phyloP scores from a whole-genome alignment of 2,113 vertebrate species.

The Brachionichthys hirsutus region DNA sequence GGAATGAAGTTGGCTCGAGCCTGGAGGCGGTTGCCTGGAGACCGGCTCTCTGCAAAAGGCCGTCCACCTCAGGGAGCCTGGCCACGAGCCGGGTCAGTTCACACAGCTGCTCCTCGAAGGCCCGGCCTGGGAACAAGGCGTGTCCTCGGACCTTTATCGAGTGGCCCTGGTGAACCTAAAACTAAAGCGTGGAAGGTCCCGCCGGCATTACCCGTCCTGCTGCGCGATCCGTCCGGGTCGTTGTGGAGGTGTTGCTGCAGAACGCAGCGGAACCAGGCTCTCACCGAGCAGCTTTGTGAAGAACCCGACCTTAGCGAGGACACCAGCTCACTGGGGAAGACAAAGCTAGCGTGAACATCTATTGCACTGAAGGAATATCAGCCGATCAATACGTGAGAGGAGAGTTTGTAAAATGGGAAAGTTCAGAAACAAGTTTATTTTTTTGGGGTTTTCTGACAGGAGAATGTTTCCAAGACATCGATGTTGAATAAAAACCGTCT shows the following conservation, averaged over 20 bases:
- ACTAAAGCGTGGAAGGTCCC: not conserved
- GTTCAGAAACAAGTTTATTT: not conserved
- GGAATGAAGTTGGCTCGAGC: slow-evolving; percentile 80
- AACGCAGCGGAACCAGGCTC: slow-evolving; percentile 92
- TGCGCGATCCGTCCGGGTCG: slow-evolving; percentile 69
- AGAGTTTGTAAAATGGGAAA: not conserved
- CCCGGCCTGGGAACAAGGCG: slow-evolving; percentile 73
- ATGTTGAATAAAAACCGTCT: too few species aligned
- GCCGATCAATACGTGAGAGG: not conserved
- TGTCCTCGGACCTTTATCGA: not conserved
- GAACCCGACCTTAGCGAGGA: slow-evolving; percentile 75
- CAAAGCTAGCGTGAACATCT: not conserved
- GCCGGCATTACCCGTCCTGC: slow-evolving; percentile 64
- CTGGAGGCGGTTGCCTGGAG: slow-evolving; percentile 65
- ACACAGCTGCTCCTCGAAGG: slow-evolving; percentile 83
- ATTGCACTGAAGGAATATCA: not conserved
- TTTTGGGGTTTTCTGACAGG: too few species aligned
- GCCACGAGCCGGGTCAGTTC: slow-evolving; percentile 90
- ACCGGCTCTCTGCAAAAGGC: slow-evolving; percentile 79
- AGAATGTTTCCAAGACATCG: too few species aligned
- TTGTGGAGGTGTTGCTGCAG: slow-evolving; percentile 90
- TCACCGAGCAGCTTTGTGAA: slow-evolving; percentile 85
- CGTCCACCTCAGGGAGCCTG: slow-evolving; percentile 87
- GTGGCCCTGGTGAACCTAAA: not conserved
- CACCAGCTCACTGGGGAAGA: slow-evolving; percentile 78